Evolutionary conservation across 1,140 invertebrate species (phyloP).

Genomic region (Diploscapter pachys): DNA sequence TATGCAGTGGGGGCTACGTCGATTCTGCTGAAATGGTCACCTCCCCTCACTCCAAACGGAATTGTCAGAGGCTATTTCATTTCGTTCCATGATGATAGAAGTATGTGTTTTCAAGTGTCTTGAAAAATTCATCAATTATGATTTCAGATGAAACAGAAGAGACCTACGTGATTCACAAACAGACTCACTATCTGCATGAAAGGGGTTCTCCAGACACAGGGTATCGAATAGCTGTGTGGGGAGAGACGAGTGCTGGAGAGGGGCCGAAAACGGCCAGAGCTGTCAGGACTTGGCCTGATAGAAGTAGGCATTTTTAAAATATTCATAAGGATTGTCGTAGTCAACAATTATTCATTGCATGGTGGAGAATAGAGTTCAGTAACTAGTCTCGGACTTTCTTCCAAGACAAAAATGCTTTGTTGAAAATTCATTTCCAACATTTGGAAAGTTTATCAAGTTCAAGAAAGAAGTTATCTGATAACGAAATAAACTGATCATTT

Average conservation of each 20-base stretch:
- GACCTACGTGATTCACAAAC: constrained; percentile 54
- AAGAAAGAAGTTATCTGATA: too few relatives aligned
- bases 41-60: constrained; percentile 51
- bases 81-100: constrained; percentile 49
- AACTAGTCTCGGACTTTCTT: too few relatives aligned
- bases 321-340: too few relatives aligned
- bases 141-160: constrained; percentile 47
- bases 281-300: constrained; percentile 48
- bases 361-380: too few relatives aligned
- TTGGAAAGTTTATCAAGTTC: too few relatives aligned
- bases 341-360: too few relatives aligned
- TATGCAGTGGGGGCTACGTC: constrained; percentile 48
- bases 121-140: too few relatives aligned
- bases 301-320: too few relatives aligned
- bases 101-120: not conserved
- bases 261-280: constrained; percentile 42
- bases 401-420: too few relatives aligned
- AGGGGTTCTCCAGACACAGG: constrained; percentile 44
- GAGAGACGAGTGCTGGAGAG: constrained; percentile 57
- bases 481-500: too few relatives aligned
- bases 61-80: constrained; percentile 54
- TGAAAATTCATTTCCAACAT: too few relatives aligned
- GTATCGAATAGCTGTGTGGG: constrained; percentile 55
- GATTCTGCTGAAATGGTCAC: constrained; percentile 52
- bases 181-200: constrained; percentile 53